phyloP scores from a whole-genome alignment of 2,113 vertebrate species.

The Gallinago jamesoni region DNA sequence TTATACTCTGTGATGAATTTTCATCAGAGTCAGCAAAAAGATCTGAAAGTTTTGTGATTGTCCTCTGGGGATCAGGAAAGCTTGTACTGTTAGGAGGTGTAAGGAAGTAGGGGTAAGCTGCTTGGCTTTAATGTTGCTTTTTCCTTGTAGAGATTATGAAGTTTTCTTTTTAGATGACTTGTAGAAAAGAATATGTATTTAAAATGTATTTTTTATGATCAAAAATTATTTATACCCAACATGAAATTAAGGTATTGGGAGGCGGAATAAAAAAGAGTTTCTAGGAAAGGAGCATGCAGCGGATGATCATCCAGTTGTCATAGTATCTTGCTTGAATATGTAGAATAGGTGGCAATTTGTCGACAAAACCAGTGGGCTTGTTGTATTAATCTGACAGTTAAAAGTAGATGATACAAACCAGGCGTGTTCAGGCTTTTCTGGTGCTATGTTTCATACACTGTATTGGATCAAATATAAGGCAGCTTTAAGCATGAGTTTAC shows the following conservation, averaged over 20 bases:
- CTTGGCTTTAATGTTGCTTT: not conserved
- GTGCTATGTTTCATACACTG: not conserved
- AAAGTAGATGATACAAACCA: slow-evolving; percentile 17
- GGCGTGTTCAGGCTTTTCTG: not conserved
- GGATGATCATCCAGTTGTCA: not conserved
- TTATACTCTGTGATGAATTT: not conserved
- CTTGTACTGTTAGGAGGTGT: not conserved
- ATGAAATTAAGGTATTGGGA: not conserved
- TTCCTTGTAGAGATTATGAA: not conserved
- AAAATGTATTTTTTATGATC: not conserved
- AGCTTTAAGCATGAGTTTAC: not conserved
- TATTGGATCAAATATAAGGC: not conserved
- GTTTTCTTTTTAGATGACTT: not conserved
- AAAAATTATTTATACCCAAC: not conserved
- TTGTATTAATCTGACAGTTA: slow-evolving; percentile 14
- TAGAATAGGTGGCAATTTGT: not conserved
- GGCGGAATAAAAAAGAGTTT: not conserved
- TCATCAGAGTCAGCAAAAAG: not conserved
- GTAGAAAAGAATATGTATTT: not conserved
- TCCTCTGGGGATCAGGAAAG: not conserved
- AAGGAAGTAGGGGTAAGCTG: not conserved
- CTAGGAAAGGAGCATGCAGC: not conserved
- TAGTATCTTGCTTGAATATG: not conserved
- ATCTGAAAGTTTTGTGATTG: not conserved
- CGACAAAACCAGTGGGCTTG: not conserved